phyloP scores from a whole-genome alignment of 2,113 vertebrate genomes.

The Fregata magnificens region DNA sequence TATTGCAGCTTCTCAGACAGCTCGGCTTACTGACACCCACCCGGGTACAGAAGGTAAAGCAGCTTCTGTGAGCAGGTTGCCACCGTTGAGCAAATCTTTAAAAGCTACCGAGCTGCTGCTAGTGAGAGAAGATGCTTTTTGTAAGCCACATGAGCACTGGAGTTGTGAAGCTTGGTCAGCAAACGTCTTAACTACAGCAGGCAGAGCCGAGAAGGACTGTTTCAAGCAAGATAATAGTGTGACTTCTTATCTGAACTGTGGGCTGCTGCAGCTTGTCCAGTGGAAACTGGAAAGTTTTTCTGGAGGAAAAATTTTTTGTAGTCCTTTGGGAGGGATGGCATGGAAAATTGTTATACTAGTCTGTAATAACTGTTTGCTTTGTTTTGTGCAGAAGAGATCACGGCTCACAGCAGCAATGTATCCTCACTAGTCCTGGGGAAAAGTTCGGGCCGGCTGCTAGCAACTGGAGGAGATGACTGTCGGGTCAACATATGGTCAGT shows the following conservation, averaged over 20 bases:
- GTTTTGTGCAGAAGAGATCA: slow-evolving; percentile 85
- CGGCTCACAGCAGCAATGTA: slow-evolving; percentile 89
- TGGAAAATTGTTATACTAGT: background rate
- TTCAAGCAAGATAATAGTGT: background rate
- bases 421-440: slow-evolving; percentile 90
- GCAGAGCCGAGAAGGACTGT: background rate
- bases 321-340: background rate
- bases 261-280: background rate
- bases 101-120: background rate
- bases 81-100: background rate
- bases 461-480: slow-evolving; percentile 94
- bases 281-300: background rate
- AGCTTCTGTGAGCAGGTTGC: background rate
- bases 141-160: background rate
- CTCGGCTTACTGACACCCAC: background rate
- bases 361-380: background rate
- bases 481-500: slow-evolving; percentile 94
- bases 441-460: slow-evolving; percentile 88
- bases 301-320: background rate
- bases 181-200: background rate
- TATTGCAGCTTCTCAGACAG: background rate
- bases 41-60: background rate
- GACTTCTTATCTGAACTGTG: background rate
- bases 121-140: background rate
- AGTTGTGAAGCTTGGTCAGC: background rate